Evolutionary conservation across 2,888 invertebrate species (phyloP).

Genomic region (Xestia ashworthii): DNA sequence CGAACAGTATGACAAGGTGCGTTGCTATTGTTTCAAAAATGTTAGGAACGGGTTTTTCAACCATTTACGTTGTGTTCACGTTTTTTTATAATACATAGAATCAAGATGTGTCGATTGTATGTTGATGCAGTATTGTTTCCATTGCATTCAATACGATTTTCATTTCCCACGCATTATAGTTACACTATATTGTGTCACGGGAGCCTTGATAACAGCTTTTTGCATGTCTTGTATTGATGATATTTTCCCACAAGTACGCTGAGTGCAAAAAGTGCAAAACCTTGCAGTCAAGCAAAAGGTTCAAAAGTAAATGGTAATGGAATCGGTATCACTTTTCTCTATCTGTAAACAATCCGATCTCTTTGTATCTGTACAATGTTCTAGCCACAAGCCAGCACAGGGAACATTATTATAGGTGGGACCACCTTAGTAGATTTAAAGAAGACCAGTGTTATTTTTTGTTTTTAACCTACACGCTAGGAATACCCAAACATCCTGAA

Average conservation of each 20-base stretch:
- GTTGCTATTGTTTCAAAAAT: constrained; percentile 28
- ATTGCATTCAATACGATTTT: constrained; percentile 32
- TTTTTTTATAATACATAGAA: constrained; percentile 28
- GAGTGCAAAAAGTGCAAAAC: constrained; percentile 7
- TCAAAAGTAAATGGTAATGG: background rate
- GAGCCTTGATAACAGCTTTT: background rate
- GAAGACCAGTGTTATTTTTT: background rate
- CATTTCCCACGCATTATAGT: constrained; percentile 37
- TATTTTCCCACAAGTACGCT: background rate
- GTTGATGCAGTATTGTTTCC: constrained; percentile 25
- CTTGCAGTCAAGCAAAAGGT: background rate
- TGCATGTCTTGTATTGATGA: background rate
- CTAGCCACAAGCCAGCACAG: background rate
- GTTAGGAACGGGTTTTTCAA: background rate
- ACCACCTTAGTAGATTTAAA: background rate
- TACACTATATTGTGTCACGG: constrained; percentile 22
- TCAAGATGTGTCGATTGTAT: constrained; percentile 17
- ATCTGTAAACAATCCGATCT: background rate
- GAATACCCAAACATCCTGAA: constrained; percentile 17
- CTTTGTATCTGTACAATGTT: background rate
- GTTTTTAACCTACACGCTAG: background rate
- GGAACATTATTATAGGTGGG: too few relatives aligned
- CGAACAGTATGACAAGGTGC: constrained; percentile 3
- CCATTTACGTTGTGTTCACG: background rate
- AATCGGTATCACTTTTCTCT: background rate